Evolutionary conservation across 2,113 vertebrate genomes (phyloP).

Genomic region (Tragelaphus buxtoni): DNA sequence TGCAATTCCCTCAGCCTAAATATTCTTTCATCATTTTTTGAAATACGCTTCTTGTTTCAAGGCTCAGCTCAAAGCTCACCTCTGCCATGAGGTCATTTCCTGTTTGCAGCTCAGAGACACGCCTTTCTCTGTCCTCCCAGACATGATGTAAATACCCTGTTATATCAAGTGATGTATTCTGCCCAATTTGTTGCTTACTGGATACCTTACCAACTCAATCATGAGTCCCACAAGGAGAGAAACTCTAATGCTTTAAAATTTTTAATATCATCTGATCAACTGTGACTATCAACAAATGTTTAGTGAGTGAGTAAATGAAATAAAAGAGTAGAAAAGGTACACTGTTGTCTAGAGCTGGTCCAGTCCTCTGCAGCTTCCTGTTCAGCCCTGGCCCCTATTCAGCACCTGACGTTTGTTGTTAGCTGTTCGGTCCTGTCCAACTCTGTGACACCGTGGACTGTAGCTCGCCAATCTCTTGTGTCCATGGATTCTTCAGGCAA

Average conservation of each 20-base stretch:
- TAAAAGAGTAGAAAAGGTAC: no score
- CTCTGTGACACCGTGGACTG: neutral
- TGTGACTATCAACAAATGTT: neutral
- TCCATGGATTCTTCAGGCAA: neutral
- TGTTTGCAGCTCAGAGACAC: neutral
- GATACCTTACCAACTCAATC: neutral
- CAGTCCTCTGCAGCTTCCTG: accelerated
- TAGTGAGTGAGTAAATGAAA: neutral
- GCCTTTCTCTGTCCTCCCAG: neutral
- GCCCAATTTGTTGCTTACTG: neutral
- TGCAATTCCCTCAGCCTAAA: neutral
- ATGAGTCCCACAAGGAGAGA: neutral
- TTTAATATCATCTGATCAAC: neutral
- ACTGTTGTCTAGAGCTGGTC: accelerated
- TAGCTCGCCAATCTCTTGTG: neutral
- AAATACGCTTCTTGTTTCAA: neutral
- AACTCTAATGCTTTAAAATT: neutral
- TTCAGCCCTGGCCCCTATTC: neutral
- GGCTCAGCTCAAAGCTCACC: neutral
- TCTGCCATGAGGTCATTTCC: neutral
- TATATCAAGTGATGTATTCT: neutral
- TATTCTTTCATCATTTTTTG: neutral
- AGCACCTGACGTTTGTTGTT: neutral
- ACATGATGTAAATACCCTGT: neutral
- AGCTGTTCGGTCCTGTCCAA: neutral